A percentile compares a stretch with the other conserved stretches of the same genome.
Conservation (phyloP, 2,113 vertebrate species). For the Sylvietta virens region DNA sequence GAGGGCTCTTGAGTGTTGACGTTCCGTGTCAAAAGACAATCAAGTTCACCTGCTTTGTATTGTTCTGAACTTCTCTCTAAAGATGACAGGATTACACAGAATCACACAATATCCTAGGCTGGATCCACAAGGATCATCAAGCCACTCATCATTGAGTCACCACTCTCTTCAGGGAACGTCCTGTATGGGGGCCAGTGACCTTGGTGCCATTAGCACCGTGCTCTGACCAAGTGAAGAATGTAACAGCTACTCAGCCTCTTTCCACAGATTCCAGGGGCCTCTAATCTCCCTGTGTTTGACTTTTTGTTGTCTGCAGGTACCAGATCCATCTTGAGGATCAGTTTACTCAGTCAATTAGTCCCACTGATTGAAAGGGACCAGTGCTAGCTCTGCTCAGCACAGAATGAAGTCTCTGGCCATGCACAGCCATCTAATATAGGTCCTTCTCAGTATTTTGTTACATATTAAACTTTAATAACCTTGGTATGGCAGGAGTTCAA, state of each 20-base stretch:
- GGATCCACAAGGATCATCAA: too few species aligned
- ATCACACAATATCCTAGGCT: neutral
- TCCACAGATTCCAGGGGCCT: neutral
- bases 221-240: neutral
- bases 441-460: neutral
- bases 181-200: constrained; percentile 10
- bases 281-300: neutral
- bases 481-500: neutral
- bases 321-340: neutral
- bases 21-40: neutral
- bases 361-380: neutral
- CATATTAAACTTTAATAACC: neutral
- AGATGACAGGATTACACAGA: neutral
- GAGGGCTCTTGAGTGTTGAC: neutral
- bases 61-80: neutral
- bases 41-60: neutral
- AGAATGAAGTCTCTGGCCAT: neutral
- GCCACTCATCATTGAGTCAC: neutral
- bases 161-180: neutral
- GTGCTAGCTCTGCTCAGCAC: neutral
- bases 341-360: neutral
- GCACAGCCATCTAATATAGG: neutral
- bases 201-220: constrained; percentile 9
- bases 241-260: neutral
- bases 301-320: neutral